Evolutionary conservation across 2,888 invertebrate species (phyloP), one percentile per base, ranked within the genome.

Genomic region (Epiperipatus broadwayi): DNA sequence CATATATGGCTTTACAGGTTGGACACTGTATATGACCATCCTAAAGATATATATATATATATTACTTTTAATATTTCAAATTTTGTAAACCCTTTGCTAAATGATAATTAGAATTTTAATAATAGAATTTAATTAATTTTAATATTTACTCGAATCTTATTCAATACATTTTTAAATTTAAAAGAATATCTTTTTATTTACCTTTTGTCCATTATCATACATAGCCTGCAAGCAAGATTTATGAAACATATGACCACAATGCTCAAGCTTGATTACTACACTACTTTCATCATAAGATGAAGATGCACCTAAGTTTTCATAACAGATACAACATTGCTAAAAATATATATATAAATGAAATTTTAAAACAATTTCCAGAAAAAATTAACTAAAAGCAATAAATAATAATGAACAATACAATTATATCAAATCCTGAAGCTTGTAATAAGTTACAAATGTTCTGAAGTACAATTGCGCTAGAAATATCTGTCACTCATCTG

Each of bases 1-100:
- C 83, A 58, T 81, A 81, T 49, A 77, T 73, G 49, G 73, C 73
- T 44, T 81, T 80, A 59, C 85, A 85, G 18, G 78, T 75, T 3
- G 78, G 78, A 56, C 87, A 87, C 58, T 79, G 79, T 49, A 84
- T 72, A 57, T 77, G 78, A 49, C 78, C 62, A 55, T 69, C 70
- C 69, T 69, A 55, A 0, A 20, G 12, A 4, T 35, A n/a, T n/a
- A n/a, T n/a, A n/a, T n/a, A n/a, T n/a, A n/a, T n/a, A n/a, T n/a
- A n/a, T n/a, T n/a, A n/a, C n/a, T n/a, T n/a, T n/a, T n/a, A n/a
- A n/a, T n/a, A n/a, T n/a, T n/a, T n/a, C 3, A 33, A 29, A n/a
- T n/a, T n/a, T n/a, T n/a, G n/a, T n/a, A n/a, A n/a, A n/a, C n/a
- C n/a, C n/a, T n/a, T 8, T 15, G 20, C 29, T 49, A 51, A 38